Percentiles rank a stretch among this genome's conserved stretches.
phyloP scores from a whole-genome alignment of 2,113 vertebrate species.

The Marcusenius ussheri region DNA sequence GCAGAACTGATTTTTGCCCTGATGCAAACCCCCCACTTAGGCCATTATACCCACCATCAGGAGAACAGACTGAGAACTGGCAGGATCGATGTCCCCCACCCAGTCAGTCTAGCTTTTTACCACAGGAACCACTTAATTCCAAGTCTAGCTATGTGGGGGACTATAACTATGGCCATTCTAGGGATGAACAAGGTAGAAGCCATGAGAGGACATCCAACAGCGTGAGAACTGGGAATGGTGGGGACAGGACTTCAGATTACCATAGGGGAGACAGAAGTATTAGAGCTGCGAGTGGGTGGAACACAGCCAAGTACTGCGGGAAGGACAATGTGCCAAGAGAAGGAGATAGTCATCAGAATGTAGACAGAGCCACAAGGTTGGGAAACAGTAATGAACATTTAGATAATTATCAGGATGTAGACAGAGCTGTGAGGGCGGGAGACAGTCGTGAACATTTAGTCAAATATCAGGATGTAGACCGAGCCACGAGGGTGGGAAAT shows the following conservation, averaged over 20 bases:
- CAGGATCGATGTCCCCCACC: neutral
- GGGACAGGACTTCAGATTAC: neutral
- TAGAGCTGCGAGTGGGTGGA: neutral
- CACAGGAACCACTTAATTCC: neutral
- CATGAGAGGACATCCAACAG: neutral
- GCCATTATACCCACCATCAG: neutral
- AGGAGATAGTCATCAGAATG: neutral
- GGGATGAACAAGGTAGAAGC: neutral
- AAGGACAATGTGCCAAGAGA: neutral
- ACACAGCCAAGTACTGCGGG: neutral
- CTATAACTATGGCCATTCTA: conserved; percentile 12
- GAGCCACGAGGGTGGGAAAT: neutral
- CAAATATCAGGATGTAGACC: neutral
- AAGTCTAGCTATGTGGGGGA: conserved; percentile 1
- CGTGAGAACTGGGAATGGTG: neutral
- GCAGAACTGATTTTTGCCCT: neutral
- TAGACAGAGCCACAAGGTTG: neutral
- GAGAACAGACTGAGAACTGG: neutral
- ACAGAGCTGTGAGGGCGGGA: neutral
- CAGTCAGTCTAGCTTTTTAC: neutral
- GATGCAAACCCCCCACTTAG: neutral
- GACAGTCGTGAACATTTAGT: neutral
- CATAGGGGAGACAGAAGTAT: neutral
- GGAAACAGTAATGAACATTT: neutral
- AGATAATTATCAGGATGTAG: neutral